Percentiles rank a stretch among this genome's conserved stretches.
Evolutionary conservation across 2,888 invertebrate genomes (phyloP).

Genomic region (Hydriomena furcata): DNA sequence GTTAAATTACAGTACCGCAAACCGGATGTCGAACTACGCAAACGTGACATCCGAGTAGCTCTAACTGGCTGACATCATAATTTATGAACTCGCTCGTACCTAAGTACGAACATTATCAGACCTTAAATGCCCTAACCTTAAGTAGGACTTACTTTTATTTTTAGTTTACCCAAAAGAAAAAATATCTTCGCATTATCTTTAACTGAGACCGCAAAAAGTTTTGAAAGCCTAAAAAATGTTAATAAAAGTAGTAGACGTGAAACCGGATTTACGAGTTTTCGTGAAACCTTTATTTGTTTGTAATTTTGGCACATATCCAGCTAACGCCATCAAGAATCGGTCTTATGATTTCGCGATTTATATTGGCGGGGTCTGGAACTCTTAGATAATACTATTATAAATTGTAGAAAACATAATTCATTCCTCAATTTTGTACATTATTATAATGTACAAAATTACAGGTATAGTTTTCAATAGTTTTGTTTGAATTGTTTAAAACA

Average conservation of each 20-base stretch:
- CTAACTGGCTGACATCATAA: slow-evolving; percentile 25
- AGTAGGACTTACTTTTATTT: too few relatives aligned
- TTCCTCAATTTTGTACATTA: too few relatives aligned
- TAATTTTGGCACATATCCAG: slow-evolving; percentile 29
- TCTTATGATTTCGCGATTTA: slow-evolving; percentile 2
- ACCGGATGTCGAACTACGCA: too few relatives aligned
- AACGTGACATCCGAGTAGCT: slow-evolving; percentile 16
- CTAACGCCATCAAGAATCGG: slow-evolving; percentile 3
- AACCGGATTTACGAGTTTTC: slow-evolving; percentile 24
- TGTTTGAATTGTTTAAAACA: too few relatives aligned
- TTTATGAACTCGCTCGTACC: slow-evolving; percentile 20
- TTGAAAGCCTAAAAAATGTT: slow-evolving; percentile 13
- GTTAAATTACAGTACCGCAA: slow-evolving; percentile 18
- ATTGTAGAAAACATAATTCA: too few relatives aligned
- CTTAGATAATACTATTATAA: too few relatives aligned
- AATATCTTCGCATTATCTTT: neutral
- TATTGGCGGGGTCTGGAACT: too few relatives aligned
- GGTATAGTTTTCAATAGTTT: too few relatives aligned
- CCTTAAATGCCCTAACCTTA: too few relatives aligned
- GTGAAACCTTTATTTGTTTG: slow-evolving; percentile 28
- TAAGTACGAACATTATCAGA: too few relatives aligned
- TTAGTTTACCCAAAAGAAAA: neutral
- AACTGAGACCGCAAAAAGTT: slow-evolving; percentile 14
- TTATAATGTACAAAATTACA: too few relatives aligned
- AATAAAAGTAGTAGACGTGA: slow-evolving; percentile 19